Evolutionary conservation across 2,797 vertebrate genomes (phyloP).

Genomic region (Mormyrus hasselquistii): DNA sequence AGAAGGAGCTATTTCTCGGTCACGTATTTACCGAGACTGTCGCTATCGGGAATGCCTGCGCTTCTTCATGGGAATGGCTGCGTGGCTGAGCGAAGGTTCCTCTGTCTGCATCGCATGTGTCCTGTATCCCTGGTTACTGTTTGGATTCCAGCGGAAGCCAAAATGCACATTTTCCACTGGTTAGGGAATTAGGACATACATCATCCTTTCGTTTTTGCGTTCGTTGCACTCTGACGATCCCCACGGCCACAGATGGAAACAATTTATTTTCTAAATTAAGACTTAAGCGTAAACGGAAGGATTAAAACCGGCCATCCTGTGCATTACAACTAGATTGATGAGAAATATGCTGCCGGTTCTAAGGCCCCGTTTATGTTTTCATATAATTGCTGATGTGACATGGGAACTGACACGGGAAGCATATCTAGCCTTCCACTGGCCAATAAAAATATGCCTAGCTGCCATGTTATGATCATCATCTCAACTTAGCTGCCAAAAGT

Average conservation of each 20-base stretch:
- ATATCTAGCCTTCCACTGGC: background rate
- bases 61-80: background rate
- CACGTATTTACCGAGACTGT: conserved; percentile 15
- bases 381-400: background rate
- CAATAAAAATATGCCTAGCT: background rate
- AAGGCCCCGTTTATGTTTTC: background rate
- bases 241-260: background rate
- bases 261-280: background rate
- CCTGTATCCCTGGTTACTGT: background rate
- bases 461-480: background rate
- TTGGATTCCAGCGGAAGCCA: background rate
- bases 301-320: background rate
- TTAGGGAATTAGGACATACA: background rate
- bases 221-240: background rate
- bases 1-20: background rate
- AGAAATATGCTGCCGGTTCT: background rate
- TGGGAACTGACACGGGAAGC: background rate
- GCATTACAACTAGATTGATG: background rate
- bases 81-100: background rate
- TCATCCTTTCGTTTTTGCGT: background rate
- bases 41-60: background rate
- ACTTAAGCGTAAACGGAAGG: background rate
- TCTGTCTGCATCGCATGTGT: background rate
- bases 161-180: background rate
- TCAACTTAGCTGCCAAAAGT: background rate